Percentiles rank a stretch among this genome's conserved stretches.
Evolutionary conservation across 2,888 invertebrate species (phyloP).

Genomic region (Pediacus dermestoides): DNA sequence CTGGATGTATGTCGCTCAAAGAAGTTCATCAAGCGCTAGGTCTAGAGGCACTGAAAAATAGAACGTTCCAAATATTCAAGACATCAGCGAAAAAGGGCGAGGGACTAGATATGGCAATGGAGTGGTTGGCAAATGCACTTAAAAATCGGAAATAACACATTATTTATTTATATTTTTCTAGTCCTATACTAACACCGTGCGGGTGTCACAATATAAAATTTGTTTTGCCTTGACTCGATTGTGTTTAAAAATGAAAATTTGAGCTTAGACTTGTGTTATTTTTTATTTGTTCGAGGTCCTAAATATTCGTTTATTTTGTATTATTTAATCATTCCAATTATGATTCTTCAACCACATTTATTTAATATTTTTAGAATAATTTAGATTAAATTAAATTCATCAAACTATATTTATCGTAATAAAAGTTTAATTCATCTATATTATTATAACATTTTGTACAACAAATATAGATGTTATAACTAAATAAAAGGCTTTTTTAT

Average conservation of each 20-base stretch:
- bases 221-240: no score
- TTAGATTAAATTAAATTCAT: no score
- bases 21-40: constrained; percentile 97
- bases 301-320: neutral
- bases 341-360: no score
- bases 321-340: constrained; percentile 8
- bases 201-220: no score
- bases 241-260: no score
- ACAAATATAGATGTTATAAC: no score
- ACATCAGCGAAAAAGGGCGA: constrained; percentile 98
- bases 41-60: constrained; percentile 88
- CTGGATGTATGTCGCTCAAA: constrained; percentile 93
- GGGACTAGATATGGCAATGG: constrained; percentile 98
- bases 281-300: constrained; percentile 3
- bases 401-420: no score
- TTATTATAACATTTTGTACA: constrained; percentile 10
- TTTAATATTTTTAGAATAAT: no score
- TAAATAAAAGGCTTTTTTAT: no score
- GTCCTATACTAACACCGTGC: constrained; percentile 2
- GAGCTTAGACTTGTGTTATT: no score
- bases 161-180: constrained; percentile 20
- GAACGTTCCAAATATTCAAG: constrained; percentile 99
- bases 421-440: no score
- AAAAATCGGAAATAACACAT: constrained; percentile 79
- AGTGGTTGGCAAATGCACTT: constrained; percentile 92